A percentile compares a stretch with the other conserved stretches of the same genome.
Conservation (phyloP, 2,797 vertebrate species). For the Columba guinea region DNA sequence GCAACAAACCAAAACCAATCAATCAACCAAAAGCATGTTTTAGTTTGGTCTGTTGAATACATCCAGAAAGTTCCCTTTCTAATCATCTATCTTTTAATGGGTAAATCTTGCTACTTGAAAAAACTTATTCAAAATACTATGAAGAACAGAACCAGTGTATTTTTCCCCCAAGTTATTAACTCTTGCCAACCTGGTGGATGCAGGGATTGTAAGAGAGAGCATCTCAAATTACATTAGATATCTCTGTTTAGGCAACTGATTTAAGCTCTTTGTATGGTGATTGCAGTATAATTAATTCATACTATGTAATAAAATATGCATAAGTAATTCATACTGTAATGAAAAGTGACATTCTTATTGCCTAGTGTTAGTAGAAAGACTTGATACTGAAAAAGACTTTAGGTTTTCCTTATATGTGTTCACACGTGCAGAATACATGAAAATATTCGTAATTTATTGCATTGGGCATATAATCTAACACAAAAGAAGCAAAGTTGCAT, state of each 20-base stretch:
- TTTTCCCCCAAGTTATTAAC: neutral
- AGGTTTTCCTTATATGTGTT: neutral
- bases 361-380: neutral
- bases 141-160: neutral
- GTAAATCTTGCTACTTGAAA: neutral
- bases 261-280: conserved; percentile 5
- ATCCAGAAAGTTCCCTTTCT: neutral
- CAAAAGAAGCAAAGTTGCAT: neutral
- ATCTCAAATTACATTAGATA: neutral
- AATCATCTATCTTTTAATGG: neutral
- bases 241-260: neutral
- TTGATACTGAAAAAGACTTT: neutral
- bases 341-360: conserved; percentile 17
- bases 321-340: conserved; percentile 51
- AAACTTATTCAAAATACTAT: neutral
- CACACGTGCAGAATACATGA: neutral
- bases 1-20: no score
- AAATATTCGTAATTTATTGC: neutral
- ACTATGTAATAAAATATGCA: conserved; percentile 44
- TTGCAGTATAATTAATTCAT: conserved; percentile 58
- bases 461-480: neutral
- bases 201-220: neutral
- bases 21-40: neutral
- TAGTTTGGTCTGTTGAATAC: neutral
- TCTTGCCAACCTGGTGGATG: neutral